Percentiles rank a stretch among this genome's conserved stretches.
phyloP scores from a whole-genome alignment of 2,888 invertebrate genomes.

The Nematopogon swammerdamellus region DNA sequence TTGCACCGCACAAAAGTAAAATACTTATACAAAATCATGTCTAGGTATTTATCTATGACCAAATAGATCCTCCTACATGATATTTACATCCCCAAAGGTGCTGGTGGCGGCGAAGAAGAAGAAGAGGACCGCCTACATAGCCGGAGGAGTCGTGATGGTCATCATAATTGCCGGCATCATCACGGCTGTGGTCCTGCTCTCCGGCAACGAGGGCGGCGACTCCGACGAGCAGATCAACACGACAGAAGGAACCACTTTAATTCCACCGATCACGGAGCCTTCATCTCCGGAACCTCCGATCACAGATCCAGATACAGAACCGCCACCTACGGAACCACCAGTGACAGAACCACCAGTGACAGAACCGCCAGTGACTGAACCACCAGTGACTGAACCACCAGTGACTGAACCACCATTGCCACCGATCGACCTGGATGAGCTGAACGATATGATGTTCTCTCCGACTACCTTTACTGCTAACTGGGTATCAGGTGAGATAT shows the following conservation, averaged over 20 bases:
- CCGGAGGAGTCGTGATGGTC: conserved; percentile 52
- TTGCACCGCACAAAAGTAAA: no score
- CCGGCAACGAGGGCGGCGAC: conserved; percentile 28
- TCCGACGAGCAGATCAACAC: conserved; percentile 24
- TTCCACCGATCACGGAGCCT: neutral
- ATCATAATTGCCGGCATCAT: conserved; percentile 60
- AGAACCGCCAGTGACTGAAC: conserved; percentile 2
- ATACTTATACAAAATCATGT: no score
- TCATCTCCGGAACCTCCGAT: conserved; percentile 8
- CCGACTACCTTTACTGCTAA: conserved; percentile 73
- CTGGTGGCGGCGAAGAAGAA: conserved; percentile 57
- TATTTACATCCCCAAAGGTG: conserved; percentile 42
- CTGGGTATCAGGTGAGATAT: conserved; percentile 70
- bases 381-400: conserved; percentile 12
- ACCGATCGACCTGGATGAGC: conserved; percentile 63
- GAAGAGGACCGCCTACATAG: conserved; percentile 52
- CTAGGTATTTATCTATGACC: no score
- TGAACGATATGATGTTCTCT: conserved; percentile 64
- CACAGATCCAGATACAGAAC: conserved; percentile 3
- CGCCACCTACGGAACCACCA: conserved; percentile 2
- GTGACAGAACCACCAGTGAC: conserved; percentile 1
- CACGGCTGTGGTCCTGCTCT: conserved; percentile 55
- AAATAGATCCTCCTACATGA: no score
- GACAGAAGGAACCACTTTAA: conserved; percentile 18
- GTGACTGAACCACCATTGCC: conserved; percentile 11